A percentile compares a stretch with the other conserved stretches of the same genome.
Evolutionary conservation across 2,888 invertebrate genomes (phyloP).

Genomic region (Mythimna pallens): DNA sequence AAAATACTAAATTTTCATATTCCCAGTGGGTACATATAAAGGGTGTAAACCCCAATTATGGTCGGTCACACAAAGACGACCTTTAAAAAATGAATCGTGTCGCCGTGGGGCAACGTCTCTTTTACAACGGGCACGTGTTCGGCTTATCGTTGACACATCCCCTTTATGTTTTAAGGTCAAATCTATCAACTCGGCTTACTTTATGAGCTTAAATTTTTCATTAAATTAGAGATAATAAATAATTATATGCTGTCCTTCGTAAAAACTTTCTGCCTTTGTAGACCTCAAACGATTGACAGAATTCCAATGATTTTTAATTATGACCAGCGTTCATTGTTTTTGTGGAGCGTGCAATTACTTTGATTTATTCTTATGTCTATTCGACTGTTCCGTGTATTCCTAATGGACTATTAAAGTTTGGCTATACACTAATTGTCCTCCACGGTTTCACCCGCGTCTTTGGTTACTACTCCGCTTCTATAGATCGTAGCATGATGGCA

Average conservation of each 20-base stretch:
- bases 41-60: conserved; percentile 57
- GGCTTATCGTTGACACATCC: conserved; percentile 45
- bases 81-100: conserved; percentile 44
- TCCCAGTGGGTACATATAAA: conserved; percentile 37
- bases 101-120: conserved; percentile 29
- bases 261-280: background rate
- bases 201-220: conserved; percentile 33
- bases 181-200: conserved; percentile 48
- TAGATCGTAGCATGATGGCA: no score
- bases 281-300: background rate
- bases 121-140: conserved; percentile 19
- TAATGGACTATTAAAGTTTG: no score
- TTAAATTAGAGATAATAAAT: conserved; percentile 23
- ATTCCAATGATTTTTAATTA: conserved; percentile 1
- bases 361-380: no score
- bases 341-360: background rate
- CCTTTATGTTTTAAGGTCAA: conserved; percentile 49
- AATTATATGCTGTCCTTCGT: background rate
- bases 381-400: no score
- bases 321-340: background rate
- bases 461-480: no score
- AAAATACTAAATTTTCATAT: conserved; percentile 31
- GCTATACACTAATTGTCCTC: no score
- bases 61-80: conserved; percentile 28
- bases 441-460: no score